A percentile compares a stretch with the other conserved stretches of the same genome.
phyloP scores from a whole-genome alignment of 2,888 invertebrate species.

The Spatulosminthurus flaviceps region DNA sequence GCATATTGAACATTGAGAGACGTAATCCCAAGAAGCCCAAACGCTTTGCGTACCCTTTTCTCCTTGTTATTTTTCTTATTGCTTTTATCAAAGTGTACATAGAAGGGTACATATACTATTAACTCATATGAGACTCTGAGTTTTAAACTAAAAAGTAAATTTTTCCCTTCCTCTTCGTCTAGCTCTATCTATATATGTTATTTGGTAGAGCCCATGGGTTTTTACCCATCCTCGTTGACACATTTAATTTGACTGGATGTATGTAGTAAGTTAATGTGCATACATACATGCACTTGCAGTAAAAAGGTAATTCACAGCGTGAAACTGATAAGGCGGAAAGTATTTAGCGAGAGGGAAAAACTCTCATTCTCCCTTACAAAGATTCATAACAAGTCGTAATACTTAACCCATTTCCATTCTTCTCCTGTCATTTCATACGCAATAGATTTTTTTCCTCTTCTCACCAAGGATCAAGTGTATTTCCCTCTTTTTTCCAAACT shows the following conservation, averaged over 20 bases:
- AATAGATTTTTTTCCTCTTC: background rate
- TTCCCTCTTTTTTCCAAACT: slow-evolving; percentile 3
- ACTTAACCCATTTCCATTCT: slow-evolving; percentile 14
- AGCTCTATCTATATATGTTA: too few relatives aligned
- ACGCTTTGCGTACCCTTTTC: background rate
- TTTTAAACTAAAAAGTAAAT: slow-evolving; percentile 4
- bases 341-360: background rate
- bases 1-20: too few relatives aligned
- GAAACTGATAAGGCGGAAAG: background rate
- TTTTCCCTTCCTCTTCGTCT: background rate
- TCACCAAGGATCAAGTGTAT: slow-evolving; percentile 3
- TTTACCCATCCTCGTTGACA: slow-evolving; percentile 2
- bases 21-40: background rate
- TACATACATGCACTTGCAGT: background rate
- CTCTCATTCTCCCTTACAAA: background rate
- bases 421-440: background rate
- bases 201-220: too few relatives aligned
- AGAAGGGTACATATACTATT: too few relatives aligned
- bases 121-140: too few relatives aligned
- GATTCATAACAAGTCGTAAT: slow-evolving; percentile 5
- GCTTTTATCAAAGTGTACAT: background rate
- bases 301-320: slow-evolving; percentile 7
- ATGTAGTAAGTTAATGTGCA: too few relatives aligned
- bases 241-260: too few relatives aligned
- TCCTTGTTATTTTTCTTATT: background rate